Evolutionary conservation across 2,113 vertebrate genomes (phyloP), one percentile per base, ranked within the genome.

Genomic region (Campylomormyrus tamandua): DNA sequence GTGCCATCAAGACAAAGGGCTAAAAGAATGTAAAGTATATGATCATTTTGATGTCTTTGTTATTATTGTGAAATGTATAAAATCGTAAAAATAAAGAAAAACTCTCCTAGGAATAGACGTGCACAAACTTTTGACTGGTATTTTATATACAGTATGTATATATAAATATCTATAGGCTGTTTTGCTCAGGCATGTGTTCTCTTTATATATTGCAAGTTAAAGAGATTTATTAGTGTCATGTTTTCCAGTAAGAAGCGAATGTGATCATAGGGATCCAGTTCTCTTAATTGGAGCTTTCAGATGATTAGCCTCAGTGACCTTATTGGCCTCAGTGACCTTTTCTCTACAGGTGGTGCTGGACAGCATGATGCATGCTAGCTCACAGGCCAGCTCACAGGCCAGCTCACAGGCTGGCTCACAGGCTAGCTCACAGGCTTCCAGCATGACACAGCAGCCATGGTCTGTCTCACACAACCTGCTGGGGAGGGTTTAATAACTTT

Each of bases 371-470:
- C n/a, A 66, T 66, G 24, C 24, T 66, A 27, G 87, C 49, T 89
- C 90, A 92, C 48, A 48, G 8, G 48, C 46, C 9, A 48, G 46
- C 46, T 48, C 5, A 49, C 48, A 48, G 48, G 48, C 9, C 1
- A 49, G 48, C 48, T 49, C 48, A 49, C 48, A 48, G 1, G 48
- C 48, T 2, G 2, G 48, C 9, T 48, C 48, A 49, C 49, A 50
- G 10, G 58, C 24, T 3, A 19, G 87, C 49, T 89, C 90, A 92
- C 46, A 91, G 89, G n/a, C 87, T 90, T 42, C 0, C 24, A 91
- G 91, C 92, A 90, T 91, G 91, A 87, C 1, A 46, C 52, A 92
- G 93, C 87, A 95, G 88, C 4, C 90, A 93, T 94, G 92, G 62
- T 27, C n/a, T 66, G 62, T 66, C 62, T 66, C 90, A 19, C 39